Base-by-base conservation (phyloP, 2,888 invertebrate genomes). In the Syrphus vitripennis region DNA sequence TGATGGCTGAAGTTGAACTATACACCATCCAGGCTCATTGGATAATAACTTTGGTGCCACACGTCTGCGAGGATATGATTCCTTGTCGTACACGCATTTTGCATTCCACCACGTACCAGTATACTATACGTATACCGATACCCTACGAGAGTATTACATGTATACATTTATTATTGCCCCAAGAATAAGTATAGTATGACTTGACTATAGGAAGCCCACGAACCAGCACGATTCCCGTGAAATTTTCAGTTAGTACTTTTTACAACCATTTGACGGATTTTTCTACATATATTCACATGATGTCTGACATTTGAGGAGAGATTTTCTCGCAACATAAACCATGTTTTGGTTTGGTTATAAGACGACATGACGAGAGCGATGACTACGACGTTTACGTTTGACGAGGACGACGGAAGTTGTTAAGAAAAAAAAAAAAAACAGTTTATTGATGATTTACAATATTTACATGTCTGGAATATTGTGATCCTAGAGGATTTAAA, bases 1-100 rank as follows among this genome's bases (percentile, higher is more conserved):
- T n/a, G n/a, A n/a, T n/a, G n/a, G 31, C 9, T 19, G 21, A 19
- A 7, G 7, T 5, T 6, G 57, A 59, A 29, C 69, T 53, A 21
- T 34, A 34, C 9, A 48, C 48, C 48, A n/a, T n/a, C 59, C 55
- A 76, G 81, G 69, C 81, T 86, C 86, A 82, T 82, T 86, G 86
- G 82, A 86, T 86, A 82, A 86, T 86, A 86, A 86, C 82, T 86
- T 86, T 70, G 82, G 82, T 86, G 86, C 81, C 86, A 82, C 86
- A 86, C 63, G 82, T 84, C 77, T 70, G 65, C 65, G 77, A 77
- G 82, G 86, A 86, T 86, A 86, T 86, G 86, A 86, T 86, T 86
- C 82, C 86, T 78, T 81, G 82, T 86, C 76, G 77, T 78, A 74
- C 86, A 82, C 82, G 82, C 86, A 86, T 82, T 86, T 74, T 57